phyloP scores from a whole-genome alignment of 2,888 invertebrate species.

The Campoletis raptor region DNA sequence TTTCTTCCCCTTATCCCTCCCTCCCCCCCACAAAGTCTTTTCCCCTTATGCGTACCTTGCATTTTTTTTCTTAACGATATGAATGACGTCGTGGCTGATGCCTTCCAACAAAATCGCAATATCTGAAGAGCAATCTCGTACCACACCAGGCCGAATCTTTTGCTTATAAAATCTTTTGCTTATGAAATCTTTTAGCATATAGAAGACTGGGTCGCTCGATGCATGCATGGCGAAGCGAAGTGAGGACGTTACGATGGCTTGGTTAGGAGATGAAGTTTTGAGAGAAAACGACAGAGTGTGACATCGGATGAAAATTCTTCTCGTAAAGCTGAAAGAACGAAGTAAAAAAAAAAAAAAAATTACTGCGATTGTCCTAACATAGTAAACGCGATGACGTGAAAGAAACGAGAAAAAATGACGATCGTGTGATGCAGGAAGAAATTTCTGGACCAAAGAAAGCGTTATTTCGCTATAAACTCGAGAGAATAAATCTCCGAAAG shows the following conservation, averaged over 20 bases:
- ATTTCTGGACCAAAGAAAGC: not conserved
- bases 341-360: not conserved
- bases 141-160: not conserved
- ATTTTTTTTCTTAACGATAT: conserved; percentile 12
- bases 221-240: not conserved
- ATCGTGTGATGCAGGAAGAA: not conserved
- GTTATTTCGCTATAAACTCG: not conserved
- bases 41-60: not conserved
- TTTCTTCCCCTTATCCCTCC: not conserved
- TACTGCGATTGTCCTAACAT: not conserved
- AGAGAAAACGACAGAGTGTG: not conserved
- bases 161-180: conserved; percentile 26
- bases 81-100: conserved; percentile 17
- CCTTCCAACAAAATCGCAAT: not conserved
- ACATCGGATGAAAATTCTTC: conserved; percentile 26
- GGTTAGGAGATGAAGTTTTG: not conserved
- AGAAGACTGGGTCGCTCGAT: not conserved
- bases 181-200: conserved; percentile 41
- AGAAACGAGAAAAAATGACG: not conserved
- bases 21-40: not conserved
- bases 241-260: not conserved
- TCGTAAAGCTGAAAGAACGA: conserved; percentile 18
- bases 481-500: not conserved
- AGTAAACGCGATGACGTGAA: not conserved
- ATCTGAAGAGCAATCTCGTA: conserved; percentile 29